Conservation (phyloP, 1,140 invertebrate genomes). For the Anoplophora glabripennis region DNA sequence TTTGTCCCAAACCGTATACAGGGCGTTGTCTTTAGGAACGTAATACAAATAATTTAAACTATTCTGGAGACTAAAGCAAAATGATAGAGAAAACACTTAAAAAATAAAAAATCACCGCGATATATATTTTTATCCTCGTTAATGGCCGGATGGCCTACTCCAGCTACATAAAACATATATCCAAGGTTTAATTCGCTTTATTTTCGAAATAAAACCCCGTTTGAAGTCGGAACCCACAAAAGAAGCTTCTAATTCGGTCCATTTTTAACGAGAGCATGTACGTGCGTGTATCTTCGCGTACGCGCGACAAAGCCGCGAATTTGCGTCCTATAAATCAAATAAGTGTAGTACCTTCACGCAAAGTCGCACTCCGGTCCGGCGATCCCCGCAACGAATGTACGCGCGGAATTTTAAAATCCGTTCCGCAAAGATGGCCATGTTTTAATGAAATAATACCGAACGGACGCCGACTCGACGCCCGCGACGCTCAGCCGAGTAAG, state of each 20-base stretch:
- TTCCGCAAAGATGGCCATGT: constrained; percentile 41
- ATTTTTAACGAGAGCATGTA: constrained; percentile 30
- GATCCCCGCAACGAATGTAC: constrained; percentile 41
- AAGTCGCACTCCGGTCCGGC: constrained; percentile 5
- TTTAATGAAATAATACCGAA: constrained; percentile 40
- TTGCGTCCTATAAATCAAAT: constrained; percentile 43
- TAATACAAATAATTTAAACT: too few species aligned
- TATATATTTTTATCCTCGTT: too few species aligned
- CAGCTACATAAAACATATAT: too few species aligned
- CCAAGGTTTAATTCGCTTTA: too few species aligned
- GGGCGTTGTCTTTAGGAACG: too few species aligned
- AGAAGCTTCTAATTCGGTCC: constrained; percentile 14
- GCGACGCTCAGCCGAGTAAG: constrained; percentile 35
- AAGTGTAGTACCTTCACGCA: constrained; percentile 41
- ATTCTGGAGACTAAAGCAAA: too few species aligned
- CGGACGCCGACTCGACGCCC: constrained; percentile 17
- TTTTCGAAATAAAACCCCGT: background rate
- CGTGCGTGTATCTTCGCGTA: background rate
- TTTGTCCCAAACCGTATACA: too few species aligned
- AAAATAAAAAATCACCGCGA: too few species aligned
- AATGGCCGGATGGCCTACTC: too few species aligned
- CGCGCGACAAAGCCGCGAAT: constrained; percentile 19
- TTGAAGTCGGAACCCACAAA: background rate
- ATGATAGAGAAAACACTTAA: too few species aligned
- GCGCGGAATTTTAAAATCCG: constrained; percentile 43